These are phyloP conservation scores for Tribolium madens DNA, from an alignment of 1,140 invertebrate species.

Conservation along the genomic window DNA sequence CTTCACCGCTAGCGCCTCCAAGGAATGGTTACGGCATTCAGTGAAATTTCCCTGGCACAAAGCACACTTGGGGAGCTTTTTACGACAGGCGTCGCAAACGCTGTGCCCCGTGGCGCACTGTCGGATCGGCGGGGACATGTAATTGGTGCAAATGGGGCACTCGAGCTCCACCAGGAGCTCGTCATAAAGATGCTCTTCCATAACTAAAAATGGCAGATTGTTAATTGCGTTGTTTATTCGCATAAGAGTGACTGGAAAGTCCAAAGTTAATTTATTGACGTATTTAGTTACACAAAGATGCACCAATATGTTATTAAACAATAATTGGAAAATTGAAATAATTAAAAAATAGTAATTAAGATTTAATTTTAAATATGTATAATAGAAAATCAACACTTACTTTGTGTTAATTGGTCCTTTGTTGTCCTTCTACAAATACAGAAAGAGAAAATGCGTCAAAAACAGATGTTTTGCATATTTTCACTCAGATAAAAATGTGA, in stretches of 20 bases:
- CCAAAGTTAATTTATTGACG: neutral
- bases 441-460: no score
- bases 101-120: slow-evolving; percentile 54
- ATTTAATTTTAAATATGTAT: neutral
- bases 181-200: slow-evolving; percentile 16
- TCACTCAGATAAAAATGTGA: no score
- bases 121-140: slow-evolving; percentile 52
- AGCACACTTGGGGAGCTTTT: slow-evolving; percentile 46
- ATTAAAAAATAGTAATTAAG: no score
- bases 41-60: slow-evolving; percentile 48
- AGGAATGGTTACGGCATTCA: slow-evolving; percentile 42
- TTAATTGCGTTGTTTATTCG: neutral
- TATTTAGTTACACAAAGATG: neutral
- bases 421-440: no score
- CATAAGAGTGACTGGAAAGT: neutral
- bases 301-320: neutral
- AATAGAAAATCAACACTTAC: neutral
- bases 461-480: no score
- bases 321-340: neutral
- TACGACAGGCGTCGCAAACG: slow-evolving; percentile 49
- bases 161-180: slow-evolving; percentile 52
- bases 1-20: slow-evolving; percentile 50
- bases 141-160: slow-evolving; percentile 54
- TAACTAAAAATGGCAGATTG: neutral
- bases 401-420: no score